Evolutionary conservation across 2,888 invertebrate species (phyloP).

Genomic region (Drosophila putrida): DNA sequence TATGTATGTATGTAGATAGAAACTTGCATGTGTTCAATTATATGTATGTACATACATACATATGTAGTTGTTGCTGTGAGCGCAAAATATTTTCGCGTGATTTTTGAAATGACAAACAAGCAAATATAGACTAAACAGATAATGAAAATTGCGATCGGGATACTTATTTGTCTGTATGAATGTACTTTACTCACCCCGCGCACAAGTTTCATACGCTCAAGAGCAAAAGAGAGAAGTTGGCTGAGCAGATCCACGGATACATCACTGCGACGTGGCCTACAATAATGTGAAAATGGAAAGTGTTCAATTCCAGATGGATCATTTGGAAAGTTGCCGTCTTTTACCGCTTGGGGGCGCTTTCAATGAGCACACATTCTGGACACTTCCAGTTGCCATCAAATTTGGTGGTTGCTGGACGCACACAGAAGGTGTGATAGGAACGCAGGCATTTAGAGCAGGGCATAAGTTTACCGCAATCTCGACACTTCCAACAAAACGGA

Average conservation of each 20-base stretch:
- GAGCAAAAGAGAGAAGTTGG: conserved; percentile 91
- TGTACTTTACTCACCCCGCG: conserved; percentile 89
- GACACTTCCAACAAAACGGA: conserved; percentile 96
- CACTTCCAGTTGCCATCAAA: conserved; percentile 91
- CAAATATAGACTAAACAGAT: conserved; percentile 48
- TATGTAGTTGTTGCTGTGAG: conserved; percentile 16
- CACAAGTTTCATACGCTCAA: conserved; percentile 92
- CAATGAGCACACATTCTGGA: conserved; percentile 92
- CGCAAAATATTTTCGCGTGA: conserved; percentile 56
- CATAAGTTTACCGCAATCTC: conserved; percentile 88
- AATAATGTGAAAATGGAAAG: conserved; percentile 6
- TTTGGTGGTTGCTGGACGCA: conserved; percentile 86
- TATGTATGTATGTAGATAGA: neutral
- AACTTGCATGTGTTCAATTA: neutral
- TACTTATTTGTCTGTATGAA: neutral
- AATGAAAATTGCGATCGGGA: conserved; percentile 54
- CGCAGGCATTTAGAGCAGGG: conserved; percentile 94
- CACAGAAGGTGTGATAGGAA: conserved; percentile 93
- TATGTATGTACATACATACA: neutral
- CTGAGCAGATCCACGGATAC: conserved; percentile 88
- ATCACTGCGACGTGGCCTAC: conserved; percentile 78
- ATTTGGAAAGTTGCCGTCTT: neutral
- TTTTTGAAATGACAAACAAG: conserved; percentile 39
- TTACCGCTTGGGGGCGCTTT: conserved; percentile 85
- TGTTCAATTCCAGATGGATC: neutral